These are phyloP conservation scores for Upupa epops DNA, from an alignment of 2,113 vertebrate species.

Conservation along the genomic window DNA sequence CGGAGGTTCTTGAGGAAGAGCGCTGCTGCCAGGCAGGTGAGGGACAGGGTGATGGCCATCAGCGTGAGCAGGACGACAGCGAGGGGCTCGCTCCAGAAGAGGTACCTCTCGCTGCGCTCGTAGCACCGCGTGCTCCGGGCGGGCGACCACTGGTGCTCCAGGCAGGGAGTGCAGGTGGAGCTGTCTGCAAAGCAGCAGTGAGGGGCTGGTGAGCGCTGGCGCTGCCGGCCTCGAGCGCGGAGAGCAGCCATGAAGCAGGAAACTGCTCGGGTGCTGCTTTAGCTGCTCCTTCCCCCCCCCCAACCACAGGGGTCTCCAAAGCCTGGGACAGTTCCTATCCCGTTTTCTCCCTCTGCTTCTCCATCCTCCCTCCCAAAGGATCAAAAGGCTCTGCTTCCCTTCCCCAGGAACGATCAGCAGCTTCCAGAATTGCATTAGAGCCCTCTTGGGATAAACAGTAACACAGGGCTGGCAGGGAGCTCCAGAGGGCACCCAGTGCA, in stretches of 20 bases:
- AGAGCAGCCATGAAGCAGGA: fast-evolving
- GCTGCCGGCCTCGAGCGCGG: not conserved
- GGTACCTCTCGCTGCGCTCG: conserved; percentile 64
- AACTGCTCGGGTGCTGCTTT: not conserved
- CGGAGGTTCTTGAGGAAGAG: conserved; percentile 71
- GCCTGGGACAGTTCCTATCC: not conserved
- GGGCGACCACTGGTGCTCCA: conserved; percentile 75
- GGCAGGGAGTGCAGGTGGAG: conserved; percentile 76
- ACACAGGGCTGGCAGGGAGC: too few relatives aligned
- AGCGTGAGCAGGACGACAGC: conserved; percentile 56
- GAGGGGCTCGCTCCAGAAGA: conserved; percentile 72
- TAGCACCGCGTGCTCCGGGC: conserved; percentile 70
- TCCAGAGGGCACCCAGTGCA: too few relatives aligned
- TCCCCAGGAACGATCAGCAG: not conserved
- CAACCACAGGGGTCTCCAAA: not conserved
- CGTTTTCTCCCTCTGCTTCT: not conserved
- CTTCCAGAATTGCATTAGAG: not conserved
- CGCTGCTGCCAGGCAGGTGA: conserved; percentile 19
- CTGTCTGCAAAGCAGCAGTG: conserved; percentile 65
- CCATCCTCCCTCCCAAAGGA: too few relatives aligned
- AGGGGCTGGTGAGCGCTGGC: not conserved
- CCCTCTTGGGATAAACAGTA: not conserved
- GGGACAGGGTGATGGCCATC: conserved; percentile 21
- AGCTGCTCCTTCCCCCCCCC: fast-evolving
- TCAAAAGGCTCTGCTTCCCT: not conserved